Conservation (phyloP, 2,888 invertebrate genomes). For the Brachypterus glaber region DNA sequence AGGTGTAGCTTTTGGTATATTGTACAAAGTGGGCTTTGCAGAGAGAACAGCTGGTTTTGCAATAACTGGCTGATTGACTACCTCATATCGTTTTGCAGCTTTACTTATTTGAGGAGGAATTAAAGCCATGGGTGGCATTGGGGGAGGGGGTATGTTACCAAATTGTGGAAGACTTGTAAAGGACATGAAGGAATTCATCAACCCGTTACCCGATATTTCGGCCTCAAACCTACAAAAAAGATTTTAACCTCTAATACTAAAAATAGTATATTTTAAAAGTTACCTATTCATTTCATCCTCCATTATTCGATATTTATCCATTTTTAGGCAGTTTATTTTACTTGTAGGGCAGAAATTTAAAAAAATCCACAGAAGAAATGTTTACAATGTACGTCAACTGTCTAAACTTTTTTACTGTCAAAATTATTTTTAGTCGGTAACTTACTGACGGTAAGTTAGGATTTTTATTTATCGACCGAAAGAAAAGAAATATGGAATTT, state of each 20-base stretch:
- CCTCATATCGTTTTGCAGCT: conserved; percentile 34
- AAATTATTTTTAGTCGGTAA: too few species aligned
- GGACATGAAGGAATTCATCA: conserved; percentile 52
- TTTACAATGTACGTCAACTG: too few species aligned
- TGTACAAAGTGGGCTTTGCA: conserved; percentile 61
- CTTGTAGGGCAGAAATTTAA: too few species aligned
- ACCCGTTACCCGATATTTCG: conserved; percentile 64
- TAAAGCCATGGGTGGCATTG: conserved; percentile 56
- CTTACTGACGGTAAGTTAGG: too few species aligned
- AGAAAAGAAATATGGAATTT: too few species aligned
- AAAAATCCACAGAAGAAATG: too few species aligned
- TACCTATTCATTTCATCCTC: conserved; percentile 88
- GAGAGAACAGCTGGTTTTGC: conserved; percentile 55
- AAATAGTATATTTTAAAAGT: conserved; percentile 19
- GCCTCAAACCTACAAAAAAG: conserved; percentile 71
- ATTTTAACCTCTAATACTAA: conserved; percentile 4
- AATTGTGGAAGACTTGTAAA: conserved; percentile 40
- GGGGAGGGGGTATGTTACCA: conserved; percentile 57
- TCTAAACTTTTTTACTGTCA: too few species aligned
- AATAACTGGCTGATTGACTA: conserved; percentile 30
- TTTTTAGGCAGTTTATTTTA: conserved; percentile 6
- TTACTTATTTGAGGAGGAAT: conserved; percentile 57
- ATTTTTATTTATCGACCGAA: too few species aligned
- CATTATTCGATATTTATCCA: conserved; percentile 64
- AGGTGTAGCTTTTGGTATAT: conserved; percentile 39